Percentiles rank a stretch among this genome's conserved stretches.
phyloP scores from a whole-genome alignment of 2,797 vertebrate genomes.

The Malurus splendens region DNA sequence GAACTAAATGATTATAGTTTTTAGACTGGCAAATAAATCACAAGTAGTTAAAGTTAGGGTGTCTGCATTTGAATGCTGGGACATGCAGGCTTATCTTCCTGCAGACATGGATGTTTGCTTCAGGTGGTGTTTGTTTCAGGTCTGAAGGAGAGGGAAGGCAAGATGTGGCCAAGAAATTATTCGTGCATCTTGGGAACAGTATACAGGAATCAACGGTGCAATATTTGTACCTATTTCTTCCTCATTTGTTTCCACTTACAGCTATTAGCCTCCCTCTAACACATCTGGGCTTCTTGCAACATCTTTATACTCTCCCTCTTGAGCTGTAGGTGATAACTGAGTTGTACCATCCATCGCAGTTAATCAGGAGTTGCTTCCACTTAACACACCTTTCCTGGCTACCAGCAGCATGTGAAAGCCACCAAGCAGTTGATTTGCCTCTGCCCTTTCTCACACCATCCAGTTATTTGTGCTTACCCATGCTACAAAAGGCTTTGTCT shows the following conservation, averaged over 20 bases:
- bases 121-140: background rate
- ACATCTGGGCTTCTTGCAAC: background rate
- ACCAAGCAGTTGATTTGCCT: background rate
- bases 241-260: background rate
- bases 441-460: background rate
- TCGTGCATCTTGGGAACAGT: background rate
- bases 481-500: background rate
- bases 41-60: background rate
- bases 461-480: background rate
- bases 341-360: fast-evolving
- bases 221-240: background rate
- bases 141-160: background rate
- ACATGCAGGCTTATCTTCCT: background rate
- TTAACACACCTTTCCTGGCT: background rate
- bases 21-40: background rate
- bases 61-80: background rate
- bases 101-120: background rate
- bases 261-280: background rate
- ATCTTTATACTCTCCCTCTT: background rate
- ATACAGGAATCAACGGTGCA: background rate
- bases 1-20: background rate
- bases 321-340: background rate
- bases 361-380: background rate
- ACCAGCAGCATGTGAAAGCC: background rate
- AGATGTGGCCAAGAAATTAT: background rate